Conservation (phyloP, 2,797 vertebrate genomes). For the Sebastes iracundus region DNA sequence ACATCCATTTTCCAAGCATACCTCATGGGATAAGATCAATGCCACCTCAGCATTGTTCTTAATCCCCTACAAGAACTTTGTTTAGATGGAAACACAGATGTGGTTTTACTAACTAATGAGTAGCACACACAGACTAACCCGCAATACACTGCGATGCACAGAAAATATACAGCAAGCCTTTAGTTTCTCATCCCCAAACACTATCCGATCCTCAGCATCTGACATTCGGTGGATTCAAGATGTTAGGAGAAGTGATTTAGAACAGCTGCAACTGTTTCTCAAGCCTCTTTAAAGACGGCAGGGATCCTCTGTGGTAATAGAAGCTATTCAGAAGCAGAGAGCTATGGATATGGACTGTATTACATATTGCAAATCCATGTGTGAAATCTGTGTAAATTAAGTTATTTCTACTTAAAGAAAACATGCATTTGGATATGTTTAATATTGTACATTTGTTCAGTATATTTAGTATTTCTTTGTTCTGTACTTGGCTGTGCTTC, state of each 20-base stretch:
- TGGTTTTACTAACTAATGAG: constrained; percentile 51
- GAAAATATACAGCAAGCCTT: constrained; percentile 22
- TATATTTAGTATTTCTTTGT: background rate
- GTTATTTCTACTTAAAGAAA: background rate
- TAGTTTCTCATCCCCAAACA: constrained; percentile 4
- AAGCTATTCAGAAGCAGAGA: constrained; percentile 3
- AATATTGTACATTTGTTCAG: background rate
- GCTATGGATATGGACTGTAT: background rate
- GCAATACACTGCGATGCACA: constrained; percentile 2
- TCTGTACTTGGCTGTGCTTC: background rate
- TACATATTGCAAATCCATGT: background rate
- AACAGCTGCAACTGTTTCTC: constrained; percentile 60
- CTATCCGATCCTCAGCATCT: constrained; percentile 43
- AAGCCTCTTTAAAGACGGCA: constrained; percentile 14
- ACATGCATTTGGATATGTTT: background rate
- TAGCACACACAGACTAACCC: constrained; percentile 39
- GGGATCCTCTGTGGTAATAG: constrained; percentile 15
- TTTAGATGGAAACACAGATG: constrained; percentile 46
- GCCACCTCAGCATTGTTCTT: constrained; percentile 24
- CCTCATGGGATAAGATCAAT: constrained; percentile 16
- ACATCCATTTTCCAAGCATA: background rate
- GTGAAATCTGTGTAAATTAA: background rate
- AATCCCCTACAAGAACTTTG: constrained; percentile 26
- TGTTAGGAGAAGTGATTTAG: constrained; percentile 34
- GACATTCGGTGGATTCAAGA: constrained; percentile 31